Evolutionary conservation across 2,797 vertebrate genomes (phyloP).

Genomic region (Steatocranus sp.): DNA sequence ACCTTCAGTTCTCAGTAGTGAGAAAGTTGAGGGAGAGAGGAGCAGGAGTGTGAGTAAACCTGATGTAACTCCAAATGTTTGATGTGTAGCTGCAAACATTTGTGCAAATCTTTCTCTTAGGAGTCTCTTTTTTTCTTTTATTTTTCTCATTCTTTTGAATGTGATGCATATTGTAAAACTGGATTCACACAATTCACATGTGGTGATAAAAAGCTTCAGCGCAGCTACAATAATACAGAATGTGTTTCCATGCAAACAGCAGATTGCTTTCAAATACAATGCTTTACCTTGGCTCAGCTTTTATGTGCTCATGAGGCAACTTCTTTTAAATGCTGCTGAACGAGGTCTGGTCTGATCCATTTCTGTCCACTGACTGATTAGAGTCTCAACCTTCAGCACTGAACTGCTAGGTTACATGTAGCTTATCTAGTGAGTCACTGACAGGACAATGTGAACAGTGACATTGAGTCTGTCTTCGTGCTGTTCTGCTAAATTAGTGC

Average conservation of each 20-base stretch:
- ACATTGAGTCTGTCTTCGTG: background rate
- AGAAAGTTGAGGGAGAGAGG: background rate
- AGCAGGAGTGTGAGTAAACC: background rate
- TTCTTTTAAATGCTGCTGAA: background rate
- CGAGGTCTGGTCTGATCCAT: background rate
- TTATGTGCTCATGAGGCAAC: background rate
- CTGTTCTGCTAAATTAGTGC: background rate
- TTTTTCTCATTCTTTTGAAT: background rate
- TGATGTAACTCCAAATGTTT: background rate
- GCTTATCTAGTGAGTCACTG: background rate
- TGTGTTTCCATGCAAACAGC: background rate
- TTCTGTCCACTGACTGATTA: background rate
- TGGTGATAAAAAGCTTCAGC: background rate
- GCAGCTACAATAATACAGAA: background rate
- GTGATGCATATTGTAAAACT: background rate
- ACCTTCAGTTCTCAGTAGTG: slow-evolving; percentile 3
- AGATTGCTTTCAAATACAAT: background rate
- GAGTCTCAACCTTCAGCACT: background rate
- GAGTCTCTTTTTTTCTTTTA: background rate
- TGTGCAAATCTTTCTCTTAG: background rate
- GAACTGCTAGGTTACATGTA: background rate
- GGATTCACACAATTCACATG: background rate
- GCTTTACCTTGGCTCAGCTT: background rate
- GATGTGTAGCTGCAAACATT: background rate
- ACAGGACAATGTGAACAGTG: background rate